Conservation (phyloP, 2,888 invertebrate genomes). For the Agrochola macilenta region DNA sequence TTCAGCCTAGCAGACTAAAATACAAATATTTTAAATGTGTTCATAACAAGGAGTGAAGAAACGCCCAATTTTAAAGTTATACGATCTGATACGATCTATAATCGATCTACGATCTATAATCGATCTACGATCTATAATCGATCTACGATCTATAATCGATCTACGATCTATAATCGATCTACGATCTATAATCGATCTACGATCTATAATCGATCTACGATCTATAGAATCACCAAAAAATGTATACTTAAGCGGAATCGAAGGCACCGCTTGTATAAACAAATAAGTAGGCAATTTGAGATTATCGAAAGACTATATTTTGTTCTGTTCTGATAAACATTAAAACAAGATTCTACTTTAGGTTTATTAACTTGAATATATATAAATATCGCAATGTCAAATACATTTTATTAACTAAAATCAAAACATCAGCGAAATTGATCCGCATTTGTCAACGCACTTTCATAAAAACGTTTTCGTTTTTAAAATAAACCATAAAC, state of each 20-base stretch:
- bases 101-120: neutral
- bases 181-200: no score
- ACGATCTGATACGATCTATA: no score
- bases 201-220: neutral
- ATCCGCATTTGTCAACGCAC: neutral
- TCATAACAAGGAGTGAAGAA: no score
- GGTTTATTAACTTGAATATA: neutral
- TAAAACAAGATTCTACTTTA: neutral
- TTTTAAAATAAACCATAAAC: no score
- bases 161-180: no score
- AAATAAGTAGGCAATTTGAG: neutral
- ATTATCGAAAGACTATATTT: neutral
- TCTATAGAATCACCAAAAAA: neutral
- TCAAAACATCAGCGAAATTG: neutral
- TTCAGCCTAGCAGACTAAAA: no score
- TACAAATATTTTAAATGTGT: no score
- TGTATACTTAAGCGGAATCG: neutral
- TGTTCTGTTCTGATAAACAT: neutral
- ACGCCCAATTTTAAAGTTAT: no score
- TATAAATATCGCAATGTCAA: neutral
- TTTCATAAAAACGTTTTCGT: no score
- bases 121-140: neutral
- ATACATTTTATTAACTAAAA: neutral
- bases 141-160: neutral
- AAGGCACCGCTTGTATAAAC: neutral